Conservation (phyloP, 2,888 invertebrate genomes). For the Leucophenga montana region DNA sequence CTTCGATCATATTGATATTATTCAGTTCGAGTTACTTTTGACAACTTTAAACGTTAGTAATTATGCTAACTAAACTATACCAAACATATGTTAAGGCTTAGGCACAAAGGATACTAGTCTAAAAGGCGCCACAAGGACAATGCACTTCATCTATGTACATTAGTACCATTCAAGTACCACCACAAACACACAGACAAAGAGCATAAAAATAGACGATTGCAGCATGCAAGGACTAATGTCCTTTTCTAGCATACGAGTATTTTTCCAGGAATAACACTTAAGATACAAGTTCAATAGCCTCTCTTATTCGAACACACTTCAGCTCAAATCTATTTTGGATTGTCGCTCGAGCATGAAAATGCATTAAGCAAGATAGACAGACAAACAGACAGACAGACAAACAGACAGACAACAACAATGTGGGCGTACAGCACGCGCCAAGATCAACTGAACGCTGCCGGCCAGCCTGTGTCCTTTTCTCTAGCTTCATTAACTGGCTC, state of each 20-base stretch:
- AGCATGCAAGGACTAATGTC: not conserved
- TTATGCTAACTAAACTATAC: too few species aligned
- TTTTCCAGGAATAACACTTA: conserved; percentile 15
- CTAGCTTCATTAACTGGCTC: not conserved
- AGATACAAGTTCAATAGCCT: conserved; percentile 20
- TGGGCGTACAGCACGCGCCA: conserved; percentile 8
- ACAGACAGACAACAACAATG: not conserved
- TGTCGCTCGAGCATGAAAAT: too few species aligned
- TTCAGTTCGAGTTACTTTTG: too few species aligned
- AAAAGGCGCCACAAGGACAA: conserved; percentile 10
- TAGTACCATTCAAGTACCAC: too few species aligned
- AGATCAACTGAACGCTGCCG: not conserved
- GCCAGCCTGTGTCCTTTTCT: not conserved
- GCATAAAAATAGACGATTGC: too few species aligned
- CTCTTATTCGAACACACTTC: not conserved
- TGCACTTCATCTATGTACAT: too few species aligned
- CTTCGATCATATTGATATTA: too few species aligned
- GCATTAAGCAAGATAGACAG: not conserved
- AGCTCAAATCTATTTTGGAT: too few species aligned
- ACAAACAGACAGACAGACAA: not conserved
- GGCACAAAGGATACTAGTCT: not conserved
- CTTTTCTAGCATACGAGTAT: not conserved
- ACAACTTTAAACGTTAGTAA: too few species aligned
- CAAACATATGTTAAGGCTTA: too few species aligned
- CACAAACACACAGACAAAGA: too few species aligned